Conservation (phyloP, 2,113 vertebrate species). For the Apus apus region DNA sequence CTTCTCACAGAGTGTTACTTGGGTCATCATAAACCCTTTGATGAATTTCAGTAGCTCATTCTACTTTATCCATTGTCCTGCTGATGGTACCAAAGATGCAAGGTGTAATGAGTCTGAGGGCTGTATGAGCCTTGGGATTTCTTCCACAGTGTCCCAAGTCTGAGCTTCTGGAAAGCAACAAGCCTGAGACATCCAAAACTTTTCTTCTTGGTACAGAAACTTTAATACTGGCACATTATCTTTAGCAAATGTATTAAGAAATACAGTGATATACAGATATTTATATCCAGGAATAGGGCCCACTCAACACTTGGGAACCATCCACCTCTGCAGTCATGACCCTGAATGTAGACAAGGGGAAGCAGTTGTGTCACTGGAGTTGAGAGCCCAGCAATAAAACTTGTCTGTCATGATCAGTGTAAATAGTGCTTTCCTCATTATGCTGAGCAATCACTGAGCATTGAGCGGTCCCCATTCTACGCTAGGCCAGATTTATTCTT, state of each 20-base stretch:
- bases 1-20: background rate
- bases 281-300: background rate
- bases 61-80: background rate
- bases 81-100: background rate
- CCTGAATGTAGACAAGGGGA: background rate
- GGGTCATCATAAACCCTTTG: background rate
- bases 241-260: background rate
- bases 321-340: background rate
- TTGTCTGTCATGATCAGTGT: background rate
- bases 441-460: background rate
- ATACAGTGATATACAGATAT: background rate
- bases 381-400: background rate
- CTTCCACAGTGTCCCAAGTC: background rate
- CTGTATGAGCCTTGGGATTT: background rate
- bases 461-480: background rate
- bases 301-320: background rate
- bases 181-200: background rate
- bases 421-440: background rate
- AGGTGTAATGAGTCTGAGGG: background rate
- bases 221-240: background rate
- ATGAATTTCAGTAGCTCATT: background rate
- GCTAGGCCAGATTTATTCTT: background rate
- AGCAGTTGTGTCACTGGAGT: background rate
- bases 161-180: background rate
- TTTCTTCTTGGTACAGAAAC: background rate